These are phyloP conservation scores for Meleagris gallopavo DNA, from an alignment of 2,113 vertebrate genomes.

Conservation along the genomic window DNA sequence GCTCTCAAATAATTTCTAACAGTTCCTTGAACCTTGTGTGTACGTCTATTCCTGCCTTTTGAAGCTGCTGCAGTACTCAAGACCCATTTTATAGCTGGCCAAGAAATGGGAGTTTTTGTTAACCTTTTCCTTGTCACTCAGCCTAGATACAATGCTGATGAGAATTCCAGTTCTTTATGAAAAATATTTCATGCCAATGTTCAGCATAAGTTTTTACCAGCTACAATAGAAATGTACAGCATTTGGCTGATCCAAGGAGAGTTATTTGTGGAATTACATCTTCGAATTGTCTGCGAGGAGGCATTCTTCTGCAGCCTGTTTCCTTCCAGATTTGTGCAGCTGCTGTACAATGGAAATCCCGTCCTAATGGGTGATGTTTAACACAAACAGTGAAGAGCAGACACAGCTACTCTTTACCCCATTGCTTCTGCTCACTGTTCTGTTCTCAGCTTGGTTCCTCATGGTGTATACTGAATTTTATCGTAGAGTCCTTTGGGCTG, in stretches of 20 bases:
- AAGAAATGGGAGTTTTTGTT: not conserved
- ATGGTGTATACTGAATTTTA: not conserved
- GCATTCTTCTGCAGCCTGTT: not conserved
- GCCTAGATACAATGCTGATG: not conserved
- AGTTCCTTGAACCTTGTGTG: not conserved
- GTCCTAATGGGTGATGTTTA: not conserved
- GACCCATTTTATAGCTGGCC: not conserved
- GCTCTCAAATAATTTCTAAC: not conserved
- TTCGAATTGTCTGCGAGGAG: not conserved
- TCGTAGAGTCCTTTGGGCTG: not conserved
- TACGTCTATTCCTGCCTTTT: not conserved
- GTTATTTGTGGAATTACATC: not conserved
- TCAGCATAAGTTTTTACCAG: not conserved
- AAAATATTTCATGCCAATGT: not conserved
- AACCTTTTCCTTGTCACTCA: not conserved
- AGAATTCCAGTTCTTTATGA: not conserved
- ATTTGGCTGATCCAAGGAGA: not conserved
- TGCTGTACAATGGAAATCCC: not conserved
- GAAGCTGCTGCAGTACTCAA: not conserved
- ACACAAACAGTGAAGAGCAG: not conserved
- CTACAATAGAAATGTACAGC: not conserved
- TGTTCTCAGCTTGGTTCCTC: not conserved
- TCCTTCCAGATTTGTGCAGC: not conserved
- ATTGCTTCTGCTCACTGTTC: not conserved
- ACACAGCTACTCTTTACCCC: not conserved